phyloP scores from a whole-genome alignment of 2,113 vertebrate species.

The Equus quagga region DNA sequence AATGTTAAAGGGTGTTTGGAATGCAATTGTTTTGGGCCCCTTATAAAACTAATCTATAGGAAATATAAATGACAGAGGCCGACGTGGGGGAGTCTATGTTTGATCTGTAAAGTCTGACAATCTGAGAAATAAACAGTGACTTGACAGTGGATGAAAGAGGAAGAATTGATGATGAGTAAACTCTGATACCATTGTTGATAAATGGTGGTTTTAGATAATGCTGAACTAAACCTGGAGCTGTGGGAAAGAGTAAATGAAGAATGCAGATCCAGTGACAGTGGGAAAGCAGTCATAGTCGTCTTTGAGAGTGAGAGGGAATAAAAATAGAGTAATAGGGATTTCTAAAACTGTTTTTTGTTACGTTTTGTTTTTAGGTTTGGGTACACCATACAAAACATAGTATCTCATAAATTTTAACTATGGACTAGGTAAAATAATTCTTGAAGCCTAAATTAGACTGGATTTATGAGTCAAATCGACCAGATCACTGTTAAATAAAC shows the following conservation, averaged over 20 bases:
- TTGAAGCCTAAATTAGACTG: neutral
- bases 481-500: conserved; percentile 48
- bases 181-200: conserved; percentile 68
- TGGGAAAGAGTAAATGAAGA: conserved; percentile 64
- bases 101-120: conserved; percentile 71
- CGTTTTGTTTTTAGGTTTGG: conserved; percentile 47
- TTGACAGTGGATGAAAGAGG: conserved; percentile 80
- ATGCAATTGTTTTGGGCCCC: neutral
- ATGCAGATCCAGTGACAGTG: neutral
- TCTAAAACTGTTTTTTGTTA: neutral
- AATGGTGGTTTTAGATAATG: conserved; percentile 51
- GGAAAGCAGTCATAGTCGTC: neutral
- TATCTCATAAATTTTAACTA: neutral
- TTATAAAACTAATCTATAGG: conserved; percentile 68
- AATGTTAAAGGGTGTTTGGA: neutral
- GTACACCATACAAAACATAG: neutral
- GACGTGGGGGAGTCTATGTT: conserved; percentile 60
- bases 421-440: conserved; percentile 11
- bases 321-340: neutral
- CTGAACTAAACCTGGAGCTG: conserved; percentile 11
- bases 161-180: conserved; percentile 77
- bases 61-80: neutral
- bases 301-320: conserved; percentile 11
- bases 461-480: conserved; percentile 33
- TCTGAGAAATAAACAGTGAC: conserved; percentile 73